phyloP scores from a whole-genome alignment of 2,797 vertebrate genomes.

The Ispidina lecontei region DNA sequence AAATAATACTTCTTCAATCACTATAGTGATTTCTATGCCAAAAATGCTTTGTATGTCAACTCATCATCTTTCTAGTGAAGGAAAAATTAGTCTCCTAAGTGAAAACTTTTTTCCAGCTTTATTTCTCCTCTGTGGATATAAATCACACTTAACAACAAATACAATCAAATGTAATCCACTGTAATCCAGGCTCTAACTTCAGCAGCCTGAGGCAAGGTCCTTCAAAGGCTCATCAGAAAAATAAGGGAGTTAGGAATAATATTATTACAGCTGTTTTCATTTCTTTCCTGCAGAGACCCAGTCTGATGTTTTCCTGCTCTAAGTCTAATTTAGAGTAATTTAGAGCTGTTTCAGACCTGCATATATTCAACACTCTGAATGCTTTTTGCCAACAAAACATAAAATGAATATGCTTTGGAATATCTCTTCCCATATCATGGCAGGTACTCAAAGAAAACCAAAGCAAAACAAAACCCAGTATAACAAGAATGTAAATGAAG shows the following conservation, averaged over 20 bases:
- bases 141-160: background rate
- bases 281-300: background rate
- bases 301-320: background rate
- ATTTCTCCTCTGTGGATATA: background rate
- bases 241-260: background rate
- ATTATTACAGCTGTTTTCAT: background rate
- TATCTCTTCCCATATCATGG: background rate
- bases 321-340: background rate
- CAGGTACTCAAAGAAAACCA: background rate
- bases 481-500: background rate
- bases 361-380: background rate
- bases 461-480: background rate
- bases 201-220: background rate
- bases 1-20: background rate
- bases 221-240: background rate
- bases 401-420: background rate
- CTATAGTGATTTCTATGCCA: background rate
- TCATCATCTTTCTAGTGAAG: background rate
- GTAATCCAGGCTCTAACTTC: background rate
- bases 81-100: background rate
- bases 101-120: background rate
- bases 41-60: background rate
- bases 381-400: background rate
- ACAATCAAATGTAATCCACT: background rate
- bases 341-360: background rate